These are phyloP conservation scores for Melinaea marsaeus DNA, from an alignment of 2,888 invertebrate genomes.

Conservation along the genomic window DNA sequence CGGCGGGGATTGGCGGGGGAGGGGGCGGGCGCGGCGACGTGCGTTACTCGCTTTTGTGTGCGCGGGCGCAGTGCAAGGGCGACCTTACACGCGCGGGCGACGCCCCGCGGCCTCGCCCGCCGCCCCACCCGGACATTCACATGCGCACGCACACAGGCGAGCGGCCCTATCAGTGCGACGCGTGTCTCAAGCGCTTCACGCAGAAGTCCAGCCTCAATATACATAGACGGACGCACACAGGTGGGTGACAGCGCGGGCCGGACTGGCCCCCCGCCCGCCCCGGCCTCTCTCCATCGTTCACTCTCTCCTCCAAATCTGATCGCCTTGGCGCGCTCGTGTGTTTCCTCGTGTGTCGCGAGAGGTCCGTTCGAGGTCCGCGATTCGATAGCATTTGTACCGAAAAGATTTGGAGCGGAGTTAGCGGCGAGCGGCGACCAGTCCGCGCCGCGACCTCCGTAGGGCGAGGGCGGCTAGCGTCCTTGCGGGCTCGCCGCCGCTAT, in stretches of 20 bases:
- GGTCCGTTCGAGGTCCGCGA: conserved; percentile 21
- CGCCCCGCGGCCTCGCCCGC: conserved; percentile 73
- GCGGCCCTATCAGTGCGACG: conserved; percentile 83
- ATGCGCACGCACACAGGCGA: conserved; percentile 79
- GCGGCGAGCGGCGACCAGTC: conserved; percentile 73
- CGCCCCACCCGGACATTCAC: conserved; percentile 75
- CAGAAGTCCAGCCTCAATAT: conserved; percentile 90
- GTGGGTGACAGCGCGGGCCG: conserved; percentile 75
- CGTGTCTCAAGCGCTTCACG: conserved; percentile 87
- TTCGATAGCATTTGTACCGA: conserved; percentile 23
- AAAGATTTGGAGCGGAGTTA: conserved; percentile 64
- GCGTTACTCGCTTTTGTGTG: conserved; percentile 79
- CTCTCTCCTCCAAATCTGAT: conserved; percentile 44
- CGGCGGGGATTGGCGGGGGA: conserved; percentile 49
- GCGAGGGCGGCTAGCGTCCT: conserved; percentile 71
- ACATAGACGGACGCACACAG: conserved; percentile 87
- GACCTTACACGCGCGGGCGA: conserved; percentile 68
- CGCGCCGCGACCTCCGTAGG: conserved; percentile 69
- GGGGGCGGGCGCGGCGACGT: conserved; percentile 68
- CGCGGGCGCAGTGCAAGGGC: conserved; percentile 76
- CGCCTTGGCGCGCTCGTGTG: conserved; percentile 33
- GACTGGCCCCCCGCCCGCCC: conserved; percentile 68
- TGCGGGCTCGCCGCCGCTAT: conserved; percentile 70
- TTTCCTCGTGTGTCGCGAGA: conserved; percentile 25
- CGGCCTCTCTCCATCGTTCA: conserved; percentile 49